A percentile compares a stretch with the other conserved stretches of the same genome.
These are phyloP conservation scores for Capricornis sumatraensis DNA, from an alignment of 2,113 vertebrate genomes.

Conservation along the genomic window DNA sequence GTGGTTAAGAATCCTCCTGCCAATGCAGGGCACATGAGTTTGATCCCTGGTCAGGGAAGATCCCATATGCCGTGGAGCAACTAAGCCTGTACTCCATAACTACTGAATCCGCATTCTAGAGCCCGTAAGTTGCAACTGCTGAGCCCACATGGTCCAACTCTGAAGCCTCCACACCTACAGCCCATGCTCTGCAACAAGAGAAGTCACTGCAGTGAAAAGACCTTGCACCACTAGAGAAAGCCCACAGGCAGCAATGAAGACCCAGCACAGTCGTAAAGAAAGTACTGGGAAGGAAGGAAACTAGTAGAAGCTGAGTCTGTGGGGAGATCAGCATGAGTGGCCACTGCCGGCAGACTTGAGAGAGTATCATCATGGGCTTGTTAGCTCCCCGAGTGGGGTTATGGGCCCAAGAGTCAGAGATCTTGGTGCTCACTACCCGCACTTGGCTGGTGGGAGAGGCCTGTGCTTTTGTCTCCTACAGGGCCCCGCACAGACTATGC, in stretches of 20 bases:
- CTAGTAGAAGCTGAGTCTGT: not conserved
- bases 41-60: not conserved
- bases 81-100: not conserved
- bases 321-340: not conserved
- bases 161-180: not conserved
- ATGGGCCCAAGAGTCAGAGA: not conserved
- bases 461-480: not conserved
- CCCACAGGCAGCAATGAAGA: not conserved
- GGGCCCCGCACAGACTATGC: not conserved
- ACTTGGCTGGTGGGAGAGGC: not conserved
- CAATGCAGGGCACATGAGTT: not conserved
- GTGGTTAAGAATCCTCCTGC: not conserved
- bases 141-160: not conserved
- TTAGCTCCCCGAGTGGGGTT: not conserved
- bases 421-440: no score
- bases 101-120: not conserved
- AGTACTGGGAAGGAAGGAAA: not conserved
- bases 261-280: not conserved
- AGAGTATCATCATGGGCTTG: not conserved
- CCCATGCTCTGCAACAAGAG: not conserved
- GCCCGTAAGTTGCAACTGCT: not conserved
- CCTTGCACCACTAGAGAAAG: not conserved
- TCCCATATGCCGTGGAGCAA: not conserved
- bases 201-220: not conserved
- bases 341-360: not conserved